Base-by-base conservation (phyloP, 2,113 vertebrate species). In the Greenwoodochromis staneri region DNA sequence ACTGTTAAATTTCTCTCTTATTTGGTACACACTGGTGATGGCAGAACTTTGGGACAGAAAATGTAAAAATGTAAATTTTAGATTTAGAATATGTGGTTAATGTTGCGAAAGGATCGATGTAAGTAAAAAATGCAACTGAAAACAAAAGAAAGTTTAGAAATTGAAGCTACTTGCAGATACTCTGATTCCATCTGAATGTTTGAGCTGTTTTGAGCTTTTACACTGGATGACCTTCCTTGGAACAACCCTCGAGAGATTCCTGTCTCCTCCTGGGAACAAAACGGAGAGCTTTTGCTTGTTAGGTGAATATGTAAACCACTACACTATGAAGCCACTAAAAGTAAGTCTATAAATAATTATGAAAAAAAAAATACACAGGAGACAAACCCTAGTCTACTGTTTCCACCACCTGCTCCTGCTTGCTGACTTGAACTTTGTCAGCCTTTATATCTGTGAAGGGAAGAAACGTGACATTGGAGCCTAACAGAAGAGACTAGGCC, bases 281-380 rank as follows among this genome's bases (percentile, higher is more conserved):
- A 5, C 5, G 2, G 19, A 13, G 63, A 71, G 63, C 36, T 42
- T 40, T 71, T 71, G 63, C 36, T 71, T 71, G 36, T 71, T 71
- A 71, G 36, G 63, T 71, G 63, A 42, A 42, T 71, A 40, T 71
- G 63, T 9, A 71, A 71, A 42, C 36, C 36, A 9, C 63, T 0
- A 69, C 63, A 69, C 63, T 21, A 24, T 40, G 7, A 21, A 69
- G 36, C n/a, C 63, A 69, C 36, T 16, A 71, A 71, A 71, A 40
- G n/a, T 27, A 71, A 27, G 38, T 27, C n/a, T 45, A 71, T 40
- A 71, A 71, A 71, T 71, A 71, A 45, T 45, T 71, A 71, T 16
- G 13, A 0, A 24, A 40, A 29, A 27, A 29, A 59, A 59, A 24
- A 6, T 55, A 24, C 53, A 55, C 53, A n/a, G 34, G 61, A 66